phyloP scores from a whole-genome alignment of 2,797 vertebrate species.

The Lophura swinhoii region DNA sequence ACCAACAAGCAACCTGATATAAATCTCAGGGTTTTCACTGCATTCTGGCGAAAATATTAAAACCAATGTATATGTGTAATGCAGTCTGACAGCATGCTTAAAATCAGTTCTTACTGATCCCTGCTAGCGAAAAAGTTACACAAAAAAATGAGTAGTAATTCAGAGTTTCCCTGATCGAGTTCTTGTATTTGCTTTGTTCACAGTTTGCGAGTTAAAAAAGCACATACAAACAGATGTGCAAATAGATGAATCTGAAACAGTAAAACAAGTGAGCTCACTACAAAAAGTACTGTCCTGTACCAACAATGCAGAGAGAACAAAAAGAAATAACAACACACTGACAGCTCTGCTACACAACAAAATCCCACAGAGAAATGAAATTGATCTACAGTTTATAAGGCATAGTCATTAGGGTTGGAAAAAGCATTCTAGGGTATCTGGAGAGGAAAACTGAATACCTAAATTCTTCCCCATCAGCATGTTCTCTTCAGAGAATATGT shows the following conservation, averaged over 20 bases:
- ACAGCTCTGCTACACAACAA: rapidly evolving
- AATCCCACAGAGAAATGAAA: neutral
- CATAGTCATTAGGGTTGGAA: neutral
- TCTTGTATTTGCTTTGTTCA: neutral
- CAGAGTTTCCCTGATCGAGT: neutral
- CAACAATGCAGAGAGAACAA: neutral
- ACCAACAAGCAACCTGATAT: neutral
- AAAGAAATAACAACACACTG: neutral
- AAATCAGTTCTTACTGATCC: neutral
- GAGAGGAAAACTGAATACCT: neutral
- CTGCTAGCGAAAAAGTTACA: neutral
- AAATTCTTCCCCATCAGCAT: neutral
- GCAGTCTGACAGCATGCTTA: neutral
- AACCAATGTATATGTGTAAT: neutral
- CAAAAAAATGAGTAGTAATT: neutral
- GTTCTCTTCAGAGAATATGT: neutral
- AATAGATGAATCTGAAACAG: neutral
- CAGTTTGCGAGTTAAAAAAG: neutral
- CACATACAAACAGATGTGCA: neutral
- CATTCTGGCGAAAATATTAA: conserved; percentile 14
- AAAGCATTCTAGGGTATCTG: neutral
- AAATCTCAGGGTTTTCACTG: neutral
- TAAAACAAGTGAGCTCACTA: neutral
- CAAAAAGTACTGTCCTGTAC: neutral
- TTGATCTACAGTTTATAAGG: neutral